A percentile compares a stretch with the other conserved stretches of the same genome.
phyloP scores from a whole-genome alignment of 2,113 vertebrate genomes.

The Crotalus viridis region DNA sequence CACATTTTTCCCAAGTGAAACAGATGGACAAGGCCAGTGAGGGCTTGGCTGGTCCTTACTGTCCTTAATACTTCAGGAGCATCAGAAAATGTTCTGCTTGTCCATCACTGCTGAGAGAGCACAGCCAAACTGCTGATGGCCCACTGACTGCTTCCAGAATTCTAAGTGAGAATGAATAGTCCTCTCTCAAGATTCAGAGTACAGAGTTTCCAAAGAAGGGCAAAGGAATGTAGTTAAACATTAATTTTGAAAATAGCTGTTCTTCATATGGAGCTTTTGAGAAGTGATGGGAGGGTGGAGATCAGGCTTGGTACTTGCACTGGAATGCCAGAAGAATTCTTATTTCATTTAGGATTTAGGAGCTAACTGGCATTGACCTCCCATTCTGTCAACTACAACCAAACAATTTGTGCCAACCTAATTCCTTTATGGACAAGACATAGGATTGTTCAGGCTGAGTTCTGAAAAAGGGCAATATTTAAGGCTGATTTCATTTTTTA shows the following conservation, averaged over 20 bases:
- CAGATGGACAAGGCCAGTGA: neutral
- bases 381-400: neutral
- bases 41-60: neutral
- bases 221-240: no score
- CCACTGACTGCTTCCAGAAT: neutral
- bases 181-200: neutral
- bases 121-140: neutral
- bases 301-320: neutral
- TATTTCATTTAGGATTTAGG: neutral
- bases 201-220: neutral
- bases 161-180: neutral
- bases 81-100: neutral
- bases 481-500: neutral
- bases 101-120: neutral
- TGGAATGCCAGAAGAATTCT: constrained; percentile 37
- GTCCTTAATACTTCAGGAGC: neutral
- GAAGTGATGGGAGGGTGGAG: constrained; percentile 1
- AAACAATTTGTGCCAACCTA: constrained; percentile 1
- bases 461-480: neutral
- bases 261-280: neutral
- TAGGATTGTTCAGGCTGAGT: constrained; percentile 20
- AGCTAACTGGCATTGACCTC: neutral
- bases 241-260: neutral
- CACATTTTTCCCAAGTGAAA: neutral
- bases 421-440: neutral